Conservation (phyloP, 2,797 vertebrate genomes). For the Darevskia nairensis region DNA sequence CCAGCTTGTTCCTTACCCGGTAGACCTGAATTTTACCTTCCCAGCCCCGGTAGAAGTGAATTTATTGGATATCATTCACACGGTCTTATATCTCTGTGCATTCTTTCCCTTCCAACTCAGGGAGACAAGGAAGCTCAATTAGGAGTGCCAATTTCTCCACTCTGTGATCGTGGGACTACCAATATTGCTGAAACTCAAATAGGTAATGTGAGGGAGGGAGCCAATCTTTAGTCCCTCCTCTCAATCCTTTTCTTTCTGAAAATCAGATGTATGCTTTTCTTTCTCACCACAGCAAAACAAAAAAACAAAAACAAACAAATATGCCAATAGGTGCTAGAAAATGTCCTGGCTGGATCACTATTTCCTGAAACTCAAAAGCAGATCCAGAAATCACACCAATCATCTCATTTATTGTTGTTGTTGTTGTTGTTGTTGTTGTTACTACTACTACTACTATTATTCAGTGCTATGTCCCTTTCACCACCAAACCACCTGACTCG, state of each 20-base stretch:
- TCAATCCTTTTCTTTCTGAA: not conserved
- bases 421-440: too few species aligned
- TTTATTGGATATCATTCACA: not conserved
- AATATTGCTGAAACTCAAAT: conserved; percentile 94
- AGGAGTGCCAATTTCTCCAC: conserved; percentile 90
- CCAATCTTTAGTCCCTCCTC: not conserved
- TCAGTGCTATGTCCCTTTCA: too few species aligned
- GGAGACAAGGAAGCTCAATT: conserved; percentile 91
- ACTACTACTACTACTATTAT: too few species aligned
- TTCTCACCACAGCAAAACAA: not conserved
- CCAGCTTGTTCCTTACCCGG: too few species aligned
- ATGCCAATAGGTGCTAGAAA: not conserved
- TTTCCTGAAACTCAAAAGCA: too few species aligned
- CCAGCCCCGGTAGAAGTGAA: not conserved
- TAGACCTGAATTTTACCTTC: too few species aligned
- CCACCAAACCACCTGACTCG: too few species aligned
- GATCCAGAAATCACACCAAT: too few species aligned
- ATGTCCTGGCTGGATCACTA: not conserved
- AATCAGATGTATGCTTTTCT: not conserved
- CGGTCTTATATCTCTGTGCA: not conserved
- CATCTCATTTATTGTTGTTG: too few species aligned
- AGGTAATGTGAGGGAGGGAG: conserved; percentile 75
- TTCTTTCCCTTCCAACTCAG: conserved; percentile 65
- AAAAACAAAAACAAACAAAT: not conserved
- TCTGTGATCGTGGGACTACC: conserved; percentile 92